Conservation (phyloP, 2,113 vertebrate species). For the Vulpes vulpes region DNA sequence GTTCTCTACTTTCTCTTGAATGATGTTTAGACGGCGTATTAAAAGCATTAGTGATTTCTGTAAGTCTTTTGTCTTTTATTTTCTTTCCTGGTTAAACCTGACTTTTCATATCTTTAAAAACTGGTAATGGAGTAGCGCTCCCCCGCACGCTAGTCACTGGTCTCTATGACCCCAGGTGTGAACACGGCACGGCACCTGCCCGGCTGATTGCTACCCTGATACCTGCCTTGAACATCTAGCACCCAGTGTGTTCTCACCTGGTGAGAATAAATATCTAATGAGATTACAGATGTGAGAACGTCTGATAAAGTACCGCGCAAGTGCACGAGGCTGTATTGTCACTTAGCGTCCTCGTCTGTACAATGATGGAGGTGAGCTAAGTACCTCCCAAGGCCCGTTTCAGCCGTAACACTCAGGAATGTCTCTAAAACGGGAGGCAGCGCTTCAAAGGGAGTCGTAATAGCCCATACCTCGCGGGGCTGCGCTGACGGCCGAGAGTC, state of each 20-base stretch:
- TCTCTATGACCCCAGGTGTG: not conserved
- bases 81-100: not conserved
- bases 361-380: not conserved
- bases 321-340: not conserved
- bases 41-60: not conserved
- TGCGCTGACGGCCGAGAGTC: not conserved
- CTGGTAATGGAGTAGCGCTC: not conserved
- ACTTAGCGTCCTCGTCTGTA: not conserved
- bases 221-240: not conserved
- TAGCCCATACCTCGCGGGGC: not conserved
- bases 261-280: conserved; percentile 24
- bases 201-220: not conserved
- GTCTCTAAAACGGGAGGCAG: not conserved
- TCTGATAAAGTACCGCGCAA: not conserved
- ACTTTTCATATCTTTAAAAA: not conserved
- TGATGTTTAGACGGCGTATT: not conserved
- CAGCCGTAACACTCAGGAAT: not conserved
- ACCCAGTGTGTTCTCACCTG: not conserved
- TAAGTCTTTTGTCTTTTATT: not conserved
- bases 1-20: not conserved
- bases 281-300: not conserved
- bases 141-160: not conserved
- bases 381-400: not conserved
- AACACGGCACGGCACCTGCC: not conserved
- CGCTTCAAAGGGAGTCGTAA: not conserved